Evolutionary conservation across 2,113 vertebrate genomes (phyloP), one percentile per base, ranked within the genome.

Genomic region (Turnix velox): DNA sequence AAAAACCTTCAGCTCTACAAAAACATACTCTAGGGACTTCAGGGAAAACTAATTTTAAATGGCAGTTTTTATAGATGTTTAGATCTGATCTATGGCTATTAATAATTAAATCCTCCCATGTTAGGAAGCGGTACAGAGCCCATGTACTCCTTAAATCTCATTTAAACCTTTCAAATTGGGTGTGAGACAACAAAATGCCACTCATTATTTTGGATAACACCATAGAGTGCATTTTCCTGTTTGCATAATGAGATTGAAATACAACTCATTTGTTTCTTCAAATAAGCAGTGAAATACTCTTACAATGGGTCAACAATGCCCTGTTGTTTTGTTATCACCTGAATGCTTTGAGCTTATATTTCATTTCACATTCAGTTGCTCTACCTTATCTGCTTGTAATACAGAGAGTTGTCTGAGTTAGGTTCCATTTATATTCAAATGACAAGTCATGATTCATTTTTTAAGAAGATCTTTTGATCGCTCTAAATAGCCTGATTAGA

Each of bases 361-460:
- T 87, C 30, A 92, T 90, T 94, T 91, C 80, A 94, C 91, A 95
- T 93, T 76, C 78, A 48, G 30, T 88, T 55, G 18, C 24, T 94
- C n/a, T 82, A 61, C 46, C 75, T 37, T 55, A 57, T 18, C 72
- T 66, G 62, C 59, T 92, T 25, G 31, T 87, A 84, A 68, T 69
- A 88, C 31, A 90, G 63, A 86, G 58, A 94, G 82, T 92, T 92
- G 83, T 96, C 95, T 95, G 94, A 94, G 67, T 96, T 76, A 84
- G 88, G 92, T 94, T 97, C 87, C 59, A 93, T 94, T 97, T 96
- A 75, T 93, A 97, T 96, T 96, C 92, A 84, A 94, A 88, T 94
- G 45, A 62, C 52, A 92, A 93, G 58, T 72, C 84, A 66, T 87
- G 87, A 94, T 96, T 97, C 78, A 93, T 71, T 92, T 96, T 91